Conservation (phyloP, 2,113 vertebrate species). For the Spea bombifrons region DNA sequence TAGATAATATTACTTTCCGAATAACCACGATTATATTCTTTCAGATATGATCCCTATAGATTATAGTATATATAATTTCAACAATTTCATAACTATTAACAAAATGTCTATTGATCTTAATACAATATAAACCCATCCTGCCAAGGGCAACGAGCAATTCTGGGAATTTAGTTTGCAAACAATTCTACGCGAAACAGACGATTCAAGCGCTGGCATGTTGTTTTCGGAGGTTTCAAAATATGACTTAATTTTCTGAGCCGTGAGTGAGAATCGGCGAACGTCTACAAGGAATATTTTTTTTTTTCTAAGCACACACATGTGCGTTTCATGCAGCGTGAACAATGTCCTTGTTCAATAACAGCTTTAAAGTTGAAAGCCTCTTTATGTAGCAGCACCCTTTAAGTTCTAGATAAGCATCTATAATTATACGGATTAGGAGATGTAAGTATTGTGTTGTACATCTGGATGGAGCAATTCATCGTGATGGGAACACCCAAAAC, state of each 20-base stretch:
- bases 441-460: constrained; percentile 9
- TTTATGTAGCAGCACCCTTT: constrained; percentile 29
- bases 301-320: constrained; percentile 3
- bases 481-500: constrained; percentile 1
- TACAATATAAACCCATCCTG: neutral
- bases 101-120: too few relatives aligned
- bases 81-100: too few relatives aligned
- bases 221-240: constrained; percentile 16
- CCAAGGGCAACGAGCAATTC: neutral
- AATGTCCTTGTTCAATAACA: constrained; percentile 17
- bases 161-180: neutral
- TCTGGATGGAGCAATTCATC: constrained; percentile 8
- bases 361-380: constrained; percentile 18
- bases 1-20: too few relatives aligned
- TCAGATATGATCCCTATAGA: too few relatives aligned
- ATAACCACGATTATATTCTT: too few relatives aligned
- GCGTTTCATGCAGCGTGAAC: constrained; percentile 17
- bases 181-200: neutral
- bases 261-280: neutral
- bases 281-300: constrained; percentile 2
- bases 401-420: constrained; percentile 29
- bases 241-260: neutral
- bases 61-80: too few relatives aligned
- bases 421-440: constrained; percentile 13
- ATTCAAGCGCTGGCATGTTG: constrained; percentile 30